Evolutionary conservation across 2,113 vertebrate species (phyloP).

Genomic region (Pao palembangensis): DNA sequence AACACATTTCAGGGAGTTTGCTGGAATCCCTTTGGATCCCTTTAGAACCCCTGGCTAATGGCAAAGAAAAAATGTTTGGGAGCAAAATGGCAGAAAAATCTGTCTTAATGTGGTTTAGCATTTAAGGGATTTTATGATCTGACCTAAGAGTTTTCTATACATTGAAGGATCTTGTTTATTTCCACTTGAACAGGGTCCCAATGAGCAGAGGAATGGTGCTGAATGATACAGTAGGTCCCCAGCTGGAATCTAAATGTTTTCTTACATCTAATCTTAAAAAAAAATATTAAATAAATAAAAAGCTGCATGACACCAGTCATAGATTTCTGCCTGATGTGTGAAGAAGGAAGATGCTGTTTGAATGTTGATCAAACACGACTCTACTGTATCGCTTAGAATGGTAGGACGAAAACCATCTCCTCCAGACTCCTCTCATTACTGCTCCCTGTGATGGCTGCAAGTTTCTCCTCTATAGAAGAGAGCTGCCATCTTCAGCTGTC

Average conservation of each 20-base stretch:
- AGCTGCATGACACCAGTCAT: constrained; percentile 53
- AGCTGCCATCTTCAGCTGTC: constrained; percentile 73
- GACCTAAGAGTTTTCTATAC: constrained; percentile 16
- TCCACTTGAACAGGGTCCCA: constrained; percentile 40
- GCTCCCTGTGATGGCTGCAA: constrained; percentile 49
- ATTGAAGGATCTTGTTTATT: constrained; percentile 38
- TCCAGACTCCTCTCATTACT: constrained; percentile 61
- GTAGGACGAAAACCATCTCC: constrained; percentile 54
- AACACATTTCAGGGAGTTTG: constrained; percentile 14
- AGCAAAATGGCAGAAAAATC: constrained; percentile 38
- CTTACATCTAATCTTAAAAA: constrained; percentile 17
- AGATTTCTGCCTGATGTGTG: constrained; percentile 49
- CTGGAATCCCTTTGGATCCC: constrained; percentile 5
- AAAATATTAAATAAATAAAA: neutral
- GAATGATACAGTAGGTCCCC: constrained; percentile 35
- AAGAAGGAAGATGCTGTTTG: constrained; percentile 56
- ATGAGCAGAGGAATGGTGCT: constrained; percentile 28
- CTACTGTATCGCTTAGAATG: constrained; percentile 35
- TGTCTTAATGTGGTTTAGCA: constrained; percentile 27
- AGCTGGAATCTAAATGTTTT: constrained; percentile 46
- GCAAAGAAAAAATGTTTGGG: constrained; percentile 37
- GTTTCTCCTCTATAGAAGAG: constrained; percentile 47
- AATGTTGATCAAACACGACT: constrained; percentile 67
- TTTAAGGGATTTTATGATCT: constrained; percentile 30
- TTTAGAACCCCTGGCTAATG: constrained; percentile 21